These are phyloP conservation scores for Aurelia sp. DNA, from an alignment of 30 jellyfish, hydroid and myxozoan genomes.

Conservation along the genomic window DNA sequence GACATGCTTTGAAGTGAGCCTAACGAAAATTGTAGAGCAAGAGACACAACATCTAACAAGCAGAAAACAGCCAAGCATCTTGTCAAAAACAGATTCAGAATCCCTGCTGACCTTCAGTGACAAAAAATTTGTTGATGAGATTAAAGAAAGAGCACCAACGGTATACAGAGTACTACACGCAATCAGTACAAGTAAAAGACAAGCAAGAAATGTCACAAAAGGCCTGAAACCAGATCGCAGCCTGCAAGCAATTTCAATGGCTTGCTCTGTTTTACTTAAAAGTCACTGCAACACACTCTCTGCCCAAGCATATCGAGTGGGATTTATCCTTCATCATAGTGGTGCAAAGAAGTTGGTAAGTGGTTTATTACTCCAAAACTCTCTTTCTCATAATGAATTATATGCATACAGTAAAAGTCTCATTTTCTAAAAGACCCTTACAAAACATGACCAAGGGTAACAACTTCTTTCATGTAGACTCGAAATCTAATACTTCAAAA, in stretches of 20 bases:
- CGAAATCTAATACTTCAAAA: too few relatives aligned
- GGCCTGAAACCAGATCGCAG: constrained; percentile 31
- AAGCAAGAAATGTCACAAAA: constrained; percentile 27
- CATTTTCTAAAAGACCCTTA: too few relatives aligned
- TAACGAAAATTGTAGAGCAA: constrained; percentile 17
- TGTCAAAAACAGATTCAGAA: constrained; percentile 29
- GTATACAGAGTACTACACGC: constrained; percentile 2
- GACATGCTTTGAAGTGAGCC: constrained; percentile 23
- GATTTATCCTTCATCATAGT: constrained; percentile 21
- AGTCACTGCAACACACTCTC: constrained; percentile 7
- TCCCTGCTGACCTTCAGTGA: constrained; percentile 26
- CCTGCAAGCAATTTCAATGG: constrained; percentile 19
- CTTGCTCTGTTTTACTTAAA: constrained; percentile 7
- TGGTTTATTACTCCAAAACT: too few relatives aligned
- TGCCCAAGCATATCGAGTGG: constrained; percentile 30
- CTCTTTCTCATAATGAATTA: too few relatives aligned
- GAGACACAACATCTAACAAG: constrained; percentile 29
- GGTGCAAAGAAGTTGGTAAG: constrained; percentile 16
- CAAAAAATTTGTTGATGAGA: constrained; percentile 16
- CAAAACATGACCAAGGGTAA: too few relatives aligned
- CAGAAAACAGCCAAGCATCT: constrained; percentile 16
- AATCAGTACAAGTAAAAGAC: constrained; percentile 14
- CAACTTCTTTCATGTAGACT: too few relatives aligned
- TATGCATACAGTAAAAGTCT: too few relatives aligned
- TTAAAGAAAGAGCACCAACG: constrained; percentile 19